Conservation (phyloP, 1,140 invertebrate species). For the Sesamia nonagrioides region DNA sequence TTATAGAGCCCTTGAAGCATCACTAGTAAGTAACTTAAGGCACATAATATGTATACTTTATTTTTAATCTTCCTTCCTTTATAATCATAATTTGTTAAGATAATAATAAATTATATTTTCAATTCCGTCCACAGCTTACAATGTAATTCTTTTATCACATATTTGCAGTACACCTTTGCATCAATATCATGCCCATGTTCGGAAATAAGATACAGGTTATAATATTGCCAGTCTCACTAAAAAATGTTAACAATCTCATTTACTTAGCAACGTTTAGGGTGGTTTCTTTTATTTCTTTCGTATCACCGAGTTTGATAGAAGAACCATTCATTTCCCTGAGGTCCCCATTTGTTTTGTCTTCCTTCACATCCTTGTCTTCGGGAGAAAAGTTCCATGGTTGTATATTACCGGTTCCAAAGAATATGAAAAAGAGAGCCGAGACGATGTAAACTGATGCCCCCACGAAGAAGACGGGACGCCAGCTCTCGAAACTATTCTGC, state of each 20-base stretch:
- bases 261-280: conserved; percentile 64
- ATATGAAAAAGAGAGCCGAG: conserved; percentile 90
- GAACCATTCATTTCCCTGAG: conserved; percentile 69
- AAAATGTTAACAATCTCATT: background rate
- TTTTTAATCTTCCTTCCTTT: background rate
- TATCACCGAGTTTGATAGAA: conserved; percentile 61
- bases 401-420: conserved; percentile 90
- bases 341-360: conserved; percentile 66
- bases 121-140: conserved; percentile 19
- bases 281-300: conserved; percentile 73
- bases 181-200: conserved; percentile 2
- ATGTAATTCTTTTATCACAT: conserved; percentile 29
- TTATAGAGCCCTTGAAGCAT: background rate
- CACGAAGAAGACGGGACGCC: conserved; percentile 93
- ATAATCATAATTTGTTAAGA: background rate
- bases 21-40: background rate
- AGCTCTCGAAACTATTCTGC: conserved; percentile 92
- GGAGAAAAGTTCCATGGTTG: conserved; percentile 89
- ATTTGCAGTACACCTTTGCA: conserved; percentile 23
- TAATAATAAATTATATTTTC: conserved; percentile 10
- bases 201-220: conserved; percentile 23
- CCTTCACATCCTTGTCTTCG: conserved; percentile 61
- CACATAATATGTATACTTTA: background rate
- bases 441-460: conserved; percentile 91
- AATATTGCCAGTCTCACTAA: background rate